phyloP scores from a whole-genome alignment of 2,888 invertebrate species.

The Serrognathus titanus region DNA sequence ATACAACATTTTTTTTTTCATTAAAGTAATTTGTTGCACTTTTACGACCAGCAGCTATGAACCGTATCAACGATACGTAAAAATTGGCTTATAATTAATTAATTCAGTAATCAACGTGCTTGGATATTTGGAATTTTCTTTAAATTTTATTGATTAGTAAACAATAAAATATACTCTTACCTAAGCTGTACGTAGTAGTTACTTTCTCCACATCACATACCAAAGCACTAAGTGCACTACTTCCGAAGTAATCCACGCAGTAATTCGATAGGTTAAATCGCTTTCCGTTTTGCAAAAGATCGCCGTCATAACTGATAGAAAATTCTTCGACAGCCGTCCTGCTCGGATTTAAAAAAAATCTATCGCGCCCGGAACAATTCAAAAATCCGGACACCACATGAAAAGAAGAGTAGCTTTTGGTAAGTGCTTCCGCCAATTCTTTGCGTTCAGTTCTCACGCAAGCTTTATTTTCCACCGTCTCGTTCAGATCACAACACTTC shows the following conservation, averaged over 20 bases:
- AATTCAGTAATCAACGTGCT: too few relatives aligned
- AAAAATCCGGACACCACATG: too few relatives aligned
- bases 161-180: not conserved
- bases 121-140: too few relatives aligned
- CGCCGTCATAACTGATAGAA: not conserved
- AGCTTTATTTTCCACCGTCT: not conserved
- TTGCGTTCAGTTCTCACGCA: not conserved
- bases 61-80: too few relatives aligned
- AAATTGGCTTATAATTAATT: too few relatives aligned
- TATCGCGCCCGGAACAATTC: too few relatives aligned
- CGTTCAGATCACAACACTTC: not conserved
- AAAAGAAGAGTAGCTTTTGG: too few relatives aligned
- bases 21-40: too few relatives aligned
- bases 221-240: not conserved
- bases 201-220: not conserved
- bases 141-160: too few relatives aligned
- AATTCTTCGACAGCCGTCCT: not conserved
- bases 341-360: not conserved
- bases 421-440: not conserved
- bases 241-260: not conserved
- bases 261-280: not conserved
- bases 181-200: not conserved
- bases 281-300: not conserved
- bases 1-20: too few relatives aligned
- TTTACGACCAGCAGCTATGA: too few relatives aligned